Evolutionary conservation across 2,888 invertebrate species (phyloP).

Genomic region (Asteroscopus sphinx): DNA sequence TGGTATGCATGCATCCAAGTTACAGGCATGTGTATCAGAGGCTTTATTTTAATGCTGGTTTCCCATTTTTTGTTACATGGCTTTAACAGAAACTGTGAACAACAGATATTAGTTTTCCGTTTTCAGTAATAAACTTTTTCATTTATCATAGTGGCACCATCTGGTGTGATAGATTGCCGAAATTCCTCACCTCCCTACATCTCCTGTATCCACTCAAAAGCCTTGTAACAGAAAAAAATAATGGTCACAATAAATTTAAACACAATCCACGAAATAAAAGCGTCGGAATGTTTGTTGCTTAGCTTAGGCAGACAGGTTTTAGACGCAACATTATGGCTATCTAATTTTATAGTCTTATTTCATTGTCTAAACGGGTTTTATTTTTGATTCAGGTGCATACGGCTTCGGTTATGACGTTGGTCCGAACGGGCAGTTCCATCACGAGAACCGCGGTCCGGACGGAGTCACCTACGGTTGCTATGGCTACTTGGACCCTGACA

Average conservation of each 20-base stretch:
- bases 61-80: background rate
- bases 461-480: conserved; percentile 95
- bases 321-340: conserved; percentile 11
- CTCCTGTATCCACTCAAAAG: conserved; percentile 26
- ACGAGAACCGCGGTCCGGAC: conserved; percentile 93
- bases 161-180: conserved; percentile 40
- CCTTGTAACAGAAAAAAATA: conserved; percentile 22
- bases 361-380: conserved; percentile 24
- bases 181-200: conserved; percentile 38
- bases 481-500: conserved; percentile 93
- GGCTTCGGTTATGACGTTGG: conserved; percentile 94
- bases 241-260: conserved; percentile 21
- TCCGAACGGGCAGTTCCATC: conserved; percentile 94
- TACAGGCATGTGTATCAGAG: too few relatives aligned
- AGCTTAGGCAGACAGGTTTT: conserved; percentile 41
- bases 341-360: conserved; percentile 31
- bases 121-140: conserved; percentile 34
- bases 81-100: conserved; percentile 3
- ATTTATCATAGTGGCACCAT: conserved; percentile 42
- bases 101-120: conserved; percentile 26
- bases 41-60: too few relatives aligned
- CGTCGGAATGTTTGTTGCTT: conserved; percentile 27
- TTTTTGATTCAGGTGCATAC: conserved; percentile 90
- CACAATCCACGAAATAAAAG: conserved; percentile 23
- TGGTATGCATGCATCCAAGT: too few relatives aligned